These are phyloP conservation scores for Acrobeloides nanus DNA, from an alignment of 2,888 invertebrate genomes.

Conservation along the genomic window DNA sequence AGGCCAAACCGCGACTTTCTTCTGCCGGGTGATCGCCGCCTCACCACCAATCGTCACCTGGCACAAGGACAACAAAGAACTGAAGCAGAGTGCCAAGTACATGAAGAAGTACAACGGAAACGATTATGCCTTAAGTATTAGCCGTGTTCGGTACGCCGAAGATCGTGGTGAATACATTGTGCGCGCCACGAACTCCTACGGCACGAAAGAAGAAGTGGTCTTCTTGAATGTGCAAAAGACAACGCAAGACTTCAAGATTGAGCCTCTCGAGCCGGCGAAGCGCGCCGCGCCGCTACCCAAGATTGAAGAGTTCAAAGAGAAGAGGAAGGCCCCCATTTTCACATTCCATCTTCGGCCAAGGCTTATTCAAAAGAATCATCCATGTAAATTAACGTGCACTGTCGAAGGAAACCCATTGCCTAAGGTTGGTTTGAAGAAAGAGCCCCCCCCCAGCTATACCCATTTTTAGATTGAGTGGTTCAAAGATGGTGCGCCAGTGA, in stretches of 20 bases:
- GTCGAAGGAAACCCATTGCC: slow-evolving; percentile 89
- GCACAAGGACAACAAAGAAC: slow-evolving; percentile 83
- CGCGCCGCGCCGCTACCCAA: slow-evolving; percentile 12
- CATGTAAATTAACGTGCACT: slow-evolving; percentile 94
- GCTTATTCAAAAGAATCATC: slow-evolving; percentile 83
- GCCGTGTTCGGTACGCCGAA: slow-evolving; percentile 83
- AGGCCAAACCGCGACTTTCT: slow-evolving; percentile 92
- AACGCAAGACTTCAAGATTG: slow-evolving; percentile 15
- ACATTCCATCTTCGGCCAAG: slow-evolving; percentile 96
- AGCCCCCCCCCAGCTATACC: not conserved
- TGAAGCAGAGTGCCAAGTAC: slow-evolving; percentile 92
- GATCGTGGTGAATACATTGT: slow-evolving; percentile 96
- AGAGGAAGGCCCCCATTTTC: slow-evolving; percentile 86
- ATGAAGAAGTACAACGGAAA: slow-evolving; percentile 96
- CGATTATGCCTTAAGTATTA: slow-evolving; percentile 93
- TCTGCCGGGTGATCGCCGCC: slow-evolving; percentile 84
- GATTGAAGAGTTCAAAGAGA: slow-evolving; percentile 82
- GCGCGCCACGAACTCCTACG: slow-evolving; percentile 89
- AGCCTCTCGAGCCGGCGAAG: slow-evolving; percentile 31
- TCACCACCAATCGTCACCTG: slow-evolving; percentile 90
- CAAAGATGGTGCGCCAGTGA: slow-evolving; percentile 85
- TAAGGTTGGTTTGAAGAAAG: slow-evolving; percentile 62
- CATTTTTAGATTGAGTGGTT: slow-evolving; percentile 51
- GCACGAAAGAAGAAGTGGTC: slow-evolving; percentile 86
- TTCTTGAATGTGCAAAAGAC: slow-evolving; percentile 72